A percentile compares a stretch with the other conserved stretches of the same genome.
phyloP scores from a whole-genome alignment of 2,797 vertebrate genomes.

The Pelodytes ibericus region DNA sequence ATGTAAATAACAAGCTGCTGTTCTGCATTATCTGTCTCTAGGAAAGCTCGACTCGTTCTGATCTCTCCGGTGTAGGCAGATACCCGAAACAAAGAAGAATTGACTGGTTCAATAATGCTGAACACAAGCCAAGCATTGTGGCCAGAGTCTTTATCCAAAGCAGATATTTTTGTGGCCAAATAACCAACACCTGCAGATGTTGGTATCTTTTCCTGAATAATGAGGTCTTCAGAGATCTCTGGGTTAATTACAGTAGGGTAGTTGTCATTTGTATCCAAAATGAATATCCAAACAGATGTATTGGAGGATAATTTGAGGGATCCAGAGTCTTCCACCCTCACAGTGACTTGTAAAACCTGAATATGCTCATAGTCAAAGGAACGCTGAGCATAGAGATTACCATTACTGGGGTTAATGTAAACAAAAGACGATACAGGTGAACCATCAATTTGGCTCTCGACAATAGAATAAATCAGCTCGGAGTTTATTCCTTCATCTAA shows the following conservation, averaged over 20 bases:
- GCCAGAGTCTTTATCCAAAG: constrained; percentile 69
- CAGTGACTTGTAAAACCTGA: too few relatives aligned
- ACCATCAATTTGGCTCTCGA: too few relatives aligned
- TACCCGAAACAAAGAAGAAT: constrained; percentile 65
- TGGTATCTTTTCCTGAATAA: constrained; percentile 63
- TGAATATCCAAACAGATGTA: too few relatives aligned
- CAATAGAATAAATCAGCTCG: too few relatives aligned
- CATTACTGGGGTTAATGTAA: too few relatives aligned
- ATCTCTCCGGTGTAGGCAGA: constrained; percentile 68
- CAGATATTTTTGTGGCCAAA: constrained; percentile 69
- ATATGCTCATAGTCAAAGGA: too few relatives aligned
- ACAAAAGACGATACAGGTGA: too few relatives aligned
- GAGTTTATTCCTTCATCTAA: too few relatives aligned
- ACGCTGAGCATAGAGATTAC: too few relatives aligned
- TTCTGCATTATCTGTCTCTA: constrained; percentile 61
- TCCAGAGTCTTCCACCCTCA: too few relatives aligned
- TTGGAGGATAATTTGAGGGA: too few relatives aligned
- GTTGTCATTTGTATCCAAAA: too few relatives aligned
- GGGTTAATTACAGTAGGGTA: constrained; percentile 22
- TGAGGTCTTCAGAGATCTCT: constrained; percentile 58
- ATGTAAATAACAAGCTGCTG: constrained; percentile 43
- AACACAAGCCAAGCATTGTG: constrained; percentile 68
- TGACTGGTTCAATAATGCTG: constrained; percentile 64
- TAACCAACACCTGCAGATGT: constrained; percentile 68
- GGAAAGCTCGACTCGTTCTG: constrained; percentile 66